These are phyloP conservation scores for Athetis lepigone DNA, from an alignment of 2,888 invertebrate genomes.

Conservation along the genomic window DNA sequence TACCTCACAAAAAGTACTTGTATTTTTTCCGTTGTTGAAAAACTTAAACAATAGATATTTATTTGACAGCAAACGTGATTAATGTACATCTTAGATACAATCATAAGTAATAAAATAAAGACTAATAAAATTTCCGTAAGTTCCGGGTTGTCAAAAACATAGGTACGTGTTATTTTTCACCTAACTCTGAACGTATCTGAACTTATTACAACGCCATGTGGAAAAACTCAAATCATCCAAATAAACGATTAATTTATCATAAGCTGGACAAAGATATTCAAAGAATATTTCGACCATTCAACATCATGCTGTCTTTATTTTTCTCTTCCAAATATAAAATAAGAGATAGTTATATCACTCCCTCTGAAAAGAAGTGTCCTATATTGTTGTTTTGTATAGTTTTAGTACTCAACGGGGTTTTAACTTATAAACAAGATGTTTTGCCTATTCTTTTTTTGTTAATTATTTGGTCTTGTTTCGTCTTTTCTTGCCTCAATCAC, in stretches of 20 bases:
- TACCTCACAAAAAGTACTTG: too few relatives aligned
- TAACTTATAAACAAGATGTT: neutral
- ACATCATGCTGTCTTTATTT: constrained; percentile 1
- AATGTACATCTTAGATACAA: too few relatives aligned
- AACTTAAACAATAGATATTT: too few relatives aligned
- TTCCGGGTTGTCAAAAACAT: too few relatives aligned
- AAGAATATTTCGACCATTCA: constrained; percentile 7
- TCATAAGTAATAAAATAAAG: too few relatives aligned
- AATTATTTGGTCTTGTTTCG: rapidly evolving
- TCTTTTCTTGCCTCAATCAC: neutral
- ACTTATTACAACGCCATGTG: neutral
- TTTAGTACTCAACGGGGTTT: neutral
- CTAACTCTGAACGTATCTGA: neutral
- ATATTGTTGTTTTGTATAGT: neutral
- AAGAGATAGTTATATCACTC: neutral
- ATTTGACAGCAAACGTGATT: too few relatives aligned
- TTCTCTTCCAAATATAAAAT: constrained; percentile 22
- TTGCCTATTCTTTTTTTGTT: neutral
- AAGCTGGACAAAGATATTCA: constrained; percentile 7
- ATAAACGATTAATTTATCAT: neutral
- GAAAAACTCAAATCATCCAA: neutral
- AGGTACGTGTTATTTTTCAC: neutral
- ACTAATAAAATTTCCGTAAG: too few relatives aligned
- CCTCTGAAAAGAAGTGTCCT: constrained; percentile 10
- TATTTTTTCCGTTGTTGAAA: too few relatives aligned